phyloP scores from a whole-genome alignment of 2,888 invertebrate genomes.

The Pimpla rufipes region DNA sequence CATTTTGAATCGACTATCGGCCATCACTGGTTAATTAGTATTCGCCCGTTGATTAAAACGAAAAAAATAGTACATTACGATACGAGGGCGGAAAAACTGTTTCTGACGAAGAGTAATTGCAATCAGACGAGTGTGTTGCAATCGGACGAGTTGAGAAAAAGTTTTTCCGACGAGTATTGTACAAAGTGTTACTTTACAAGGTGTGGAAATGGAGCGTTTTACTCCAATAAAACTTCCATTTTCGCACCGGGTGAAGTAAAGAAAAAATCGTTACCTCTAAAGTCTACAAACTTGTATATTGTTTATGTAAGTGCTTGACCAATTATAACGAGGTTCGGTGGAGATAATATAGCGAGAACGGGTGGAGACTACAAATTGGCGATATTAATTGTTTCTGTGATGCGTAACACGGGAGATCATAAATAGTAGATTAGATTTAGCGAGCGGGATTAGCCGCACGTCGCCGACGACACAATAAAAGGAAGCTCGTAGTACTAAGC shows the following conservation, averaged over 20 bases:
- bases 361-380: not conserved
- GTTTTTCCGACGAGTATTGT: no score
- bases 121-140: no score
- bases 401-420: conserved; percentile 6
- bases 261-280: conserved; percentile 9
- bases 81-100: no score
- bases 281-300: conserved; percentile 66
- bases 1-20: no score
- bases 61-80: no score
- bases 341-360: conserved; percentile 11
- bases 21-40: not conserved
- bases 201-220: no score
- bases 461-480: conserved; percentile 24
- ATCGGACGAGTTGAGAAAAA: no score
- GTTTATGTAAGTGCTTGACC: conserved; percentile 75
- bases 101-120: no score
- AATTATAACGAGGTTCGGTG: conserved; percentile 62
- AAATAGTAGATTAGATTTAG: conserved; percentile 9
- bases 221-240: no score
- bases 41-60: not conserved
- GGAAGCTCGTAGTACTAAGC: conserved; percentile 32
- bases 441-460: conserved; percentile 26
- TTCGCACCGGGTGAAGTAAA: not conserved
- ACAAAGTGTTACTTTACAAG: no score
- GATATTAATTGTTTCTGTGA: conserved; percentile 48